Conservation (phyloP, 2,113 vertebrate genomes). For the Sebastes fasciatus region DNA sequence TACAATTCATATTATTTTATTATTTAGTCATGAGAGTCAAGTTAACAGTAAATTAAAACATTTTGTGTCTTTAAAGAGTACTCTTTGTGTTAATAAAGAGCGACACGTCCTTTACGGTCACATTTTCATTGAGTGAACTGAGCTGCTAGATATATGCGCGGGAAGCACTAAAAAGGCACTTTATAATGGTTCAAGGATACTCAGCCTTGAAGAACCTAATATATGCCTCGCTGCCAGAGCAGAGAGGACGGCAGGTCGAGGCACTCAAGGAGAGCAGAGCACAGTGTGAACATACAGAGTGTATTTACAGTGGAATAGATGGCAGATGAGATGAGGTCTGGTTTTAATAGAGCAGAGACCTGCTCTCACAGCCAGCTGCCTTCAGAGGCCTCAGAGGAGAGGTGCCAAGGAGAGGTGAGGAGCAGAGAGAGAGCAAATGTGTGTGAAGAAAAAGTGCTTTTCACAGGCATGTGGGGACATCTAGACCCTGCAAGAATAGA, state of each 20-base stretch:
- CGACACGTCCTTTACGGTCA: constrained; percentile 35
- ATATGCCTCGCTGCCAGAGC: constrained; percentile 55
- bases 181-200: constrained; percentile 72
- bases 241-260: constrained; percentile 60
- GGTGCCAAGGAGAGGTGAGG: constrained; percentile 73
- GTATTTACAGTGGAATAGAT: constrained; percentile 75
- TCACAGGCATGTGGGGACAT: constrained; percentile 17
- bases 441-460: constrained; percentile 17
- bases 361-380: constrained; percentile 70
- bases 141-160: constrained; percentile 34
- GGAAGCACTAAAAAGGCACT: constrained; percentile 60
- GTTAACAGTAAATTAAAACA: constrained; percentile 38
- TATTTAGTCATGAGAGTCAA: constrained; percentile 31
- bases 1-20: constrained; percentile 35
- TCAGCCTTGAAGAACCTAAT: constrained; percentile 70
- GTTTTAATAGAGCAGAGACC: constrained; percentile 74
- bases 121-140: constrained; percentile 49
- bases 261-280: constrained; percentile 64
- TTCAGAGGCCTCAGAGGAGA: constrained; percentile 69
- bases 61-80: constrained; percentile 26
- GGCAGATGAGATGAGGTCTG: constrained; percentile 74
- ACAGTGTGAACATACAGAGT: constrained; percentile 59
- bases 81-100: constrained; percentile 36
- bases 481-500: constrained; percentile 3
- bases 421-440: constrained; percentile 18